Conservation (phyloP, 2,113 vertebrate genomes). For the Pampusana beccarii region DNA sequence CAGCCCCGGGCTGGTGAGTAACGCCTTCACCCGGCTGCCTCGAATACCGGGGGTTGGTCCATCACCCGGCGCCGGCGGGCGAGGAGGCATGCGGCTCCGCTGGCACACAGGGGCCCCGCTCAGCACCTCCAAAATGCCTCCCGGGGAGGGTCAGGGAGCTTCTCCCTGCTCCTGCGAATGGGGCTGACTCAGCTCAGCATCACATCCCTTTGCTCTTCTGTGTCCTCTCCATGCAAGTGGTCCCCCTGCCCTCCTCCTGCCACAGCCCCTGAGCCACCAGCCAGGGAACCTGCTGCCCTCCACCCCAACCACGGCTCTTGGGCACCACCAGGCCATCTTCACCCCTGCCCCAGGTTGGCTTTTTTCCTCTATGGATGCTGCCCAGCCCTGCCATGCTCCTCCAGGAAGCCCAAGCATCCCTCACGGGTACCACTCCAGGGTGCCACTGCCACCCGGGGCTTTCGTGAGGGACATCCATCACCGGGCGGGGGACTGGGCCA, state of each 20-base stretch:
- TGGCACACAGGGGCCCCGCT: background rate
- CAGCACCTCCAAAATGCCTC: background rate
- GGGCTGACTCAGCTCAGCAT: background rate
- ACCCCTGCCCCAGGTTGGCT: background rate
- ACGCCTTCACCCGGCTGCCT: background rate
- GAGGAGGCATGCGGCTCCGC: background rate
- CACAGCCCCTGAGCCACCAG: background rate
- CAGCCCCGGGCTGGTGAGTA: background rate
- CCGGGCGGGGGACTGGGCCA: background rate
- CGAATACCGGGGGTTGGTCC: background rate
- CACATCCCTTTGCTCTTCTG: background rate
- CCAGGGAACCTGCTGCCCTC: background rate
- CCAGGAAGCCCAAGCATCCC: background rate
- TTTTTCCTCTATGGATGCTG: background rate
- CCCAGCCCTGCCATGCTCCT: accelerated
- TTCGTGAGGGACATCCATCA: background rate
- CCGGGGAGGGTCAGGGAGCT: background rate
- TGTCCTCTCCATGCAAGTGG: background rate
- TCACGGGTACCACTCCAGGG: accelerated
- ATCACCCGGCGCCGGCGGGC: background rate
- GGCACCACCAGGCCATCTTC: background rate
- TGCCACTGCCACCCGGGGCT: background rate
- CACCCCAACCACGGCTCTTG: background rate
- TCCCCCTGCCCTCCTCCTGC: background rate
- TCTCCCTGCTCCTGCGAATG: accelerated